A percentile compares a stretch with the other conserved stretches of the same genome.
These are phyloP conservation scores for Melanotus villosus DNA, from an alignment of 2,888 invertebrate species.

Conservation along the genomic window DNA sequence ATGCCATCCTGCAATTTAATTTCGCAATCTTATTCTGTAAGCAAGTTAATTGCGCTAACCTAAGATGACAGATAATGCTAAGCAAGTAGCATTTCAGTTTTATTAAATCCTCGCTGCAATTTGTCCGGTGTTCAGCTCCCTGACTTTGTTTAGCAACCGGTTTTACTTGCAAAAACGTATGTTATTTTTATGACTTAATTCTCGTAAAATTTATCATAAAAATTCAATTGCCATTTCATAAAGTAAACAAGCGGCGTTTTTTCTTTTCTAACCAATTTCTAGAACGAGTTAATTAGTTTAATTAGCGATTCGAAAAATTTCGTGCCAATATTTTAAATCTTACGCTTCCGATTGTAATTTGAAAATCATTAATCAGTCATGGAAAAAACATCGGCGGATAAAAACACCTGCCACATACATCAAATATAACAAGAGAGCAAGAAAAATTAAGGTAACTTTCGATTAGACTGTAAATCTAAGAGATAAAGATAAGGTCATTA, in stretches of 20 bases:
- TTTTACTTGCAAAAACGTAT: slow-evolving; percentile 4
- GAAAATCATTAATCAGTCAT: slow-evolving; percentile 16
- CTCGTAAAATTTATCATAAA: slow-evolving; percentile 25
- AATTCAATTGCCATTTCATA: no score
- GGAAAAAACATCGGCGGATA: background rate
- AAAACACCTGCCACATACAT: slow-evolving; percentile 29
- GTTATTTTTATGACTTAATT: slow-evolving; percentile 33
- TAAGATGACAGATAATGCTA: slow-evolving; percentile 10
- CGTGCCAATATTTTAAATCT: no score
- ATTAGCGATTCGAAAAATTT: no score
- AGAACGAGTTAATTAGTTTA: no score
- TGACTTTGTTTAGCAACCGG: slow-evolving; percentile 26
- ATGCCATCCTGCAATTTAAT: background rate
- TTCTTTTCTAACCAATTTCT: no score
- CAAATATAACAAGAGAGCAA: slow-evolving; percentile 15
- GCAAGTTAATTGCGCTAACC: slow-evolving; percentile 10
- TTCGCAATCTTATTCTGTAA: background rate
- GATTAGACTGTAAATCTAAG: slow-evolving; percentile 24
- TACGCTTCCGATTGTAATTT: background rate
- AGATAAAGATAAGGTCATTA: slow-evolving; percentile 32
- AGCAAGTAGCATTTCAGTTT: slow-evolving; percentile 13
- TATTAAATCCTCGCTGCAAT: slow-evolving; percentile 13
- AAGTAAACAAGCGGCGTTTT: no score
- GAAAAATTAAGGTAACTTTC: slow-evolving; percentile 14
- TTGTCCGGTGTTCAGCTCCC: slow-evolving; percentile 10